Evolutionary conservation across 2,888 invertebrate species (phyloP).

Genomic region (Pristionchus maxplancki): DNA sequence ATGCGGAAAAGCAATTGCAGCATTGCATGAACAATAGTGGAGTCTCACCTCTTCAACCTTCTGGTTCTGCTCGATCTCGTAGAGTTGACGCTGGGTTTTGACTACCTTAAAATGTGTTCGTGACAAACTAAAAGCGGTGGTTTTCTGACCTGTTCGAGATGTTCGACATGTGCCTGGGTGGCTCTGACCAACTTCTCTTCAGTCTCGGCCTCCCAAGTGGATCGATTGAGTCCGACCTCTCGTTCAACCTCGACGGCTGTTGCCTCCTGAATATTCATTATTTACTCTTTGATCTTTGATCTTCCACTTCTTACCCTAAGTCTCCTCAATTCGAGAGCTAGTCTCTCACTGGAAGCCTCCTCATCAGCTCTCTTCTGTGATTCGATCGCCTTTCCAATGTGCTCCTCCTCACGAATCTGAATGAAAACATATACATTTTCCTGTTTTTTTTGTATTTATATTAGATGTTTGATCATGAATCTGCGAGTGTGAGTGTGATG

Average conservation of each 20-base stretch:
- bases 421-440: conserved; percentile 3
- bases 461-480: neutral
- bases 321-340: conserved; percentile 76
- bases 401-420: conserved; percentile 83
- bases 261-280: neutral
- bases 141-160: conserved; percentile 76
- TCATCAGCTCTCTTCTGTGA: conserved; percentile 82
- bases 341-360: conserved; percentile 80
- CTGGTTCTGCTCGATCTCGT: conserved; percentile 79
- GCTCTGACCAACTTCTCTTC: conserved; percentile 89
- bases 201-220: conserved; percentile 82
- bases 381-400: conserved; percentile 84
- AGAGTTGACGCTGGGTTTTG: conserved; percentile 82
- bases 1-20: neutral
- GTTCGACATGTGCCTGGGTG: conserved; percentile 89
- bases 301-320: neutral
- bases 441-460: neutral
- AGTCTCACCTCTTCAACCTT: conserved; percentile 80
- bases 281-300: no score
- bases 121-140: conserved; percentile 57
- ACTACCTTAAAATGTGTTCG: conserved; percentile 82
- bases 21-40: no score
- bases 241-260: conserved; percentile 33
- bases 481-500: neutral
- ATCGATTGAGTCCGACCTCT: conserved; percentile 54